Evolutionary conservation across 2,888 invertebrate genomes (phyloP).

Genomic region (Epiblema foenella): DNA sequence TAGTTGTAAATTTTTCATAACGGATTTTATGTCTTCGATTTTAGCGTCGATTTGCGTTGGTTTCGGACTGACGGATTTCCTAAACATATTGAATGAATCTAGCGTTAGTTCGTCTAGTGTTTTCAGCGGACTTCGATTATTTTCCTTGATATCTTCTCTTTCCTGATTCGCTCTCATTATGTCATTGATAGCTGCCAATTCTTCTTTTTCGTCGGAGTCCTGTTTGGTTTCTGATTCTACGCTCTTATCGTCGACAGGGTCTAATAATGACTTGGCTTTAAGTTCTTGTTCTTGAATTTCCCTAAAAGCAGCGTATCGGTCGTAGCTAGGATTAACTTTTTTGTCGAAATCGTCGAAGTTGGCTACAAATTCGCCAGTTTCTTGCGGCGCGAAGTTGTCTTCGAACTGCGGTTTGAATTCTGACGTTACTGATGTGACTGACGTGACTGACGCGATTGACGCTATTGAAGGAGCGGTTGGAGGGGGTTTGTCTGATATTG

Average conservation of each 20-base stretch:
- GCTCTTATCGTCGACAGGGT: constrained; percentile 59
- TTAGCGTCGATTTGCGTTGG: constrained; percentile 75
- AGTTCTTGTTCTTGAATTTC: constrained; percentile 92
- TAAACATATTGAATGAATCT: constrained; percentile 75
- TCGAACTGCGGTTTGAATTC: constrained; percentile 86
- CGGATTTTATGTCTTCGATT: constrained; percentile 79
- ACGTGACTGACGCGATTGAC: constrained; percentile 33
- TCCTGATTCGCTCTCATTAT: constrained; percentile 65
- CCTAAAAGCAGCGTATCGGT: constrained; percentile 94
- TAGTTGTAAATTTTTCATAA: constrained; percentile 76
- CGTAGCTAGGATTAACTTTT: constrained; percentile 86
- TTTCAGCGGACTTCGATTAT: constrained; percentile 71
- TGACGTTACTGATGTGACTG: constrained; percentile 40
- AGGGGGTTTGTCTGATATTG: constrained; percentile 50
- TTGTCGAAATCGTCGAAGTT: constrained; percentile 87
- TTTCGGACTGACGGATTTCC: constrained; percentile 77
- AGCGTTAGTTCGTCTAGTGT: constrained; percentile 73
- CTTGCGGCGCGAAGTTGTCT: constrained; percentile 85
- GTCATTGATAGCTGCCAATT: constrained; percentile 67
- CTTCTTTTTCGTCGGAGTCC: constrained; percentile 74
- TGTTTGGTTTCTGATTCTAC: constrained; percentile 63
- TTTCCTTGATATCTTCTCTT: constrained; percentile 62
- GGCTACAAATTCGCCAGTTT: constrained; percentile 85
- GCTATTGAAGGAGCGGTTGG: constrained; percentile 52
- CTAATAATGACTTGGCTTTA: constrained; percentile 76